Base-by-base conservation (phyloP, 2,113 vertebrate species). In the Odontophorus gujanensis region DNA sequence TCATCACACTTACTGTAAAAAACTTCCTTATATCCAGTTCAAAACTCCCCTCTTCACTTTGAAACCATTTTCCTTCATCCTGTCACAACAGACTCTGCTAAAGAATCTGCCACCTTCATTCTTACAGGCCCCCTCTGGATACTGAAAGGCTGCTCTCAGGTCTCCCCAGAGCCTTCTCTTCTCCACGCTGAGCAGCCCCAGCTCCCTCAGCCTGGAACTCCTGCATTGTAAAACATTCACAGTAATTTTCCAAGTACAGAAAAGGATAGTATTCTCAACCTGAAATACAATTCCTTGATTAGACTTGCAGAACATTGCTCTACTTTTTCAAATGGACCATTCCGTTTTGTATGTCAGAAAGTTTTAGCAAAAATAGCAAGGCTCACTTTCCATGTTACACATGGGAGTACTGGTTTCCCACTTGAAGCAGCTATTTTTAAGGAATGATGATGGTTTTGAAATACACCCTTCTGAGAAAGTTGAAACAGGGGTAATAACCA, bases 351-450 rank as follows among this genome's bases (percentile, higher is more conserved):
- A 74, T 26, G 43, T 45, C 91, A 76, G 55, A n/a, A 50, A 61
- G 68, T 80, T 63, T 32, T 57, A 92, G 50, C 42, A 75, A 85
- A 95, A 92, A 2, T 30, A 89, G 48, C 45, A 80, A 77, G 50
- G 50, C 90, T 81, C 40, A 62, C 26, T 40, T 84, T 88, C 73
- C 43, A 59, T 1, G 0, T 63, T 80, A 63, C 32, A 19, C n/a
- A 40, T 0, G 57, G 72, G 32, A 85, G n/a, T 65, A 71, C 25
- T 43, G 11, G 26, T 66, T 58, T 63, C 75, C 48, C 36, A 45
- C 74, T 43, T 57, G 57, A 81, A 96, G 74, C 16, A 32, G 13
- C 47, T 43, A 75, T 65, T 87, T 85, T 93, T 87, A 81, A 82
- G 34, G 61, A 90, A 88, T 83, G 57, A 10, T 80, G 38, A 36